Percentiles rank a stretch among this genome's conserved stretches.
Evolutionary conservation across 1,140 invertebrate species (phyloP).

Genomic region (Eufriesea mexicana): DNA sequence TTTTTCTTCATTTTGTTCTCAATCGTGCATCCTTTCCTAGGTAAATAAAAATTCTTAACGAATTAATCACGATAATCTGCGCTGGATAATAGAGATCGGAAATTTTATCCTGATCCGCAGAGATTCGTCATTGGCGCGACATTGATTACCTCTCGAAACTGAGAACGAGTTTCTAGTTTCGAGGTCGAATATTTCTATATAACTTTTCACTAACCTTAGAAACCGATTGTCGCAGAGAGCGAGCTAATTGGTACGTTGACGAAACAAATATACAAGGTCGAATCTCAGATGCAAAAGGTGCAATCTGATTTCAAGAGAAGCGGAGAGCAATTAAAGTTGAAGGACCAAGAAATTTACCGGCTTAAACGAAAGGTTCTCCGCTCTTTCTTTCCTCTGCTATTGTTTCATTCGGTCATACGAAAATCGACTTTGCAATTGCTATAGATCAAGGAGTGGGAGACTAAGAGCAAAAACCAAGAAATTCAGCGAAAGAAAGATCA

Average conservation of each 20-base stretch:
- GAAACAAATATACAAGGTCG: slow-evolving; percentile 70
- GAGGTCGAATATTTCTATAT: not conserved
- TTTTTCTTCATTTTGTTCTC: not conserved
- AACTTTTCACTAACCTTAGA: not conserved
- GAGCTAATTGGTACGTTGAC: slow-evolving; percentile 68
- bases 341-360: slow-evolving; percentile 73
- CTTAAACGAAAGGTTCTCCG: slow-evolving; percentile 73
- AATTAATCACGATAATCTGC: not conserved
- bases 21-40: no score
- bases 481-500: slow-evolving; percentile 61
- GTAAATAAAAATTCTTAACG: not conserved
- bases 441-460: slow-evolving; percentile 71
- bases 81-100: not conserved
- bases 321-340: slow-evolving; percentile 68
- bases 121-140: not conserved
- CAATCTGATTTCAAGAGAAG: slow-evolving; percentile 66
- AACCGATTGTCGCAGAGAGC: slow-evolving; percentile 9
- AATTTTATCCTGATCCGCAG: not conserved
- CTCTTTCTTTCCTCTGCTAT: not conserved
- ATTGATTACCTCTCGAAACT: not conserved
- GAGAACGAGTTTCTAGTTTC: not conserved
- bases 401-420: not conserved
- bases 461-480: slow-evolving; percentile 68
- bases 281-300: slow-evolving; percentile 73
- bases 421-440: slow-evolving; percentile 9